These are phyloP conservation scores for Apotomis betuletana DNA, from an alignment of 2,888 invertebrate species.

Conservation along the genomic window DNA sequence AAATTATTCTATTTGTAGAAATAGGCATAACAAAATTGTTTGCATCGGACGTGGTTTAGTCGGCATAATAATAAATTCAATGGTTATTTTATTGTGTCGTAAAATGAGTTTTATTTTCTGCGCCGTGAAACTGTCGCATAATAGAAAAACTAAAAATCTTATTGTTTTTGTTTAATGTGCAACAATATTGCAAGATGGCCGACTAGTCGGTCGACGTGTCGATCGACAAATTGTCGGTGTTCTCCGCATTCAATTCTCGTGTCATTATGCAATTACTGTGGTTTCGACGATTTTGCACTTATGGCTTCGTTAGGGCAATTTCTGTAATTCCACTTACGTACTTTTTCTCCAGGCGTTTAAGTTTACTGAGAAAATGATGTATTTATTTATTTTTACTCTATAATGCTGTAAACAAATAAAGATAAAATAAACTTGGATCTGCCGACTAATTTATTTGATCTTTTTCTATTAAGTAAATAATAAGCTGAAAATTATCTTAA, in stretches of 20 bases:
- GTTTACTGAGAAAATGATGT: constrained; percentile 9
- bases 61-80: no score
- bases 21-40: no score
- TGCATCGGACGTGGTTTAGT: no score
- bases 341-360: constrained; percentile 9
- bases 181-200: background rate
- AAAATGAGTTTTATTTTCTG: background rate
- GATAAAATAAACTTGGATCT: background rate
- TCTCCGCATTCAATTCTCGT: constrained; percentile 51
- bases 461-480: no score
- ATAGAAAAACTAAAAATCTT: no score
- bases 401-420: background rate
- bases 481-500: no score
- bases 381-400: background rate
- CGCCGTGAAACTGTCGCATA: background rate
- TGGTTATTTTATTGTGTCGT: no score
- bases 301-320: constrained; percentile 43
- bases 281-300: constrained; percentile 55
- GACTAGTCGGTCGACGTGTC: constrained; percentile 42
- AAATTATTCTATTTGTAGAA: background rate
- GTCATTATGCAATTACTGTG: constrained; percentile 54
- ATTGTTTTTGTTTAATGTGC: background rate
- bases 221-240: constrained; percentile 52
- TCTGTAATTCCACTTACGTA: constrained; percentile 23
- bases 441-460: background rate